Base-by-base conservation (phyloP, 2,797 vertebrate genomes). In the Alosa sapidissima region DNA sequence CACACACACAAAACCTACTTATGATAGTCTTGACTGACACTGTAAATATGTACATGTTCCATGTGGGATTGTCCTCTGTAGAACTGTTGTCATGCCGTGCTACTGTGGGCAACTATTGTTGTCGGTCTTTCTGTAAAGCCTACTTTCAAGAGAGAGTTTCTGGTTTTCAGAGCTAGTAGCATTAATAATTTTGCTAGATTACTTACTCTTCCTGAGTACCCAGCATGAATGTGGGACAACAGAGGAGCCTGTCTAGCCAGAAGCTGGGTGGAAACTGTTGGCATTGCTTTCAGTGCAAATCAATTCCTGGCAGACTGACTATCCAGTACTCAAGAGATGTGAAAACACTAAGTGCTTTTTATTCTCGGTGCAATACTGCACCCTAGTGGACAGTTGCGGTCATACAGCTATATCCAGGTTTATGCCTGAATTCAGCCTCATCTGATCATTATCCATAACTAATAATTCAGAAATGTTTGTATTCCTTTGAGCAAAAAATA, bases 371-470 rank as follows among this genome's bases (percentile, higher is more conserved):
- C 72, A 88, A 72, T 84, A 51, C 89, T 90, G 89, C 93, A 90
- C 89, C 87, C 94, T 86, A 13, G 89, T 90, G 93, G 91, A 24
- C 87, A 45, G 45, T 81, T 81, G 0, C 0, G 21, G 51, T 8
- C 21, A 24, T 1, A 24, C 83, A 78, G 5, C 28, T 7, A 47
- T 2, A 13, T 33, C 19, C 16, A 10, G 36, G 14, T 78, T 78
- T 78, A 45, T 2, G 1, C 33, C 16, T 8, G 41, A 2, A 7
- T 45, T 14, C 41, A n/a, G 41, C 6, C 14, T 78, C 36, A 45
- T 45, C 16, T 16, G 16, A 47, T 78, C n/a, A 62, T 28, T 28
- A 28, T n/a, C 58, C 58, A 62, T 62, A 1, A 24, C 7, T 24
- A 62, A 62, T 58, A 24, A 62, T 62, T 62, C n/a, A 58, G 19